Base-by-base conservation (phyloP, 1,140 invertebrate genomes). In the Amphibalanus amphitrite region DNA sequence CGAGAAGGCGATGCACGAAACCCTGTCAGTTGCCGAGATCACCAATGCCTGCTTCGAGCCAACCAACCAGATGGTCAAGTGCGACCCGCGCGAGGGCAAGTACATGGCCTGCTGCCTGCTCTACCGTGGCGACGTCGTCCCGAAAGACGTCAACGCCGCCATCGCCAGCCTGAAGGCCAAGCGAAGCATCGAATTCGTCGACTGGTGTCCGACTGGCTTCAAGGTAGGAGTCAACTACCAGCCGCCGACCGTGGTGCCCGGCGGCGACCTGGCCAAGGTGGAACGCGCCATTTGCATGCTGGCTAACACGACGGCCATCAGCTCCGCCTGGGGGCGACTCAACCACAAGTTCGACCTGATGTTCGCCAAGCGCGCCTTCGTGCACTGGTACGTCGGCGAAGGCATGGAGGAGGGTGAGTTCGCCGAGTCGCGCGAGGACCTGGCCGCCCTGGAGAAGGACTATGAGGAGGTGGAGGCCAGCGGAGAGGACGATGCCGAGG, bases 31-130 rank as follows among this genome's bases (percentile, higher is more conserved):
- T 20, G 84, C 86, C 28, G 89, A 91, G 79, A 90, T 91, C 73
- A 91, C 90, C 67, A 90, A 90, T 78, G 86, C 87, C 47, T 90
- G 89, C 80, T 91, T 91, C 77, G 89, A 92, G 75, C 88, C 89
- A 23, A 86, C 87, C 28, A 91, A 90, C 79, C 89, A 91, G 82
- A 90, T 92, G 89, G 87, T 92, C 0, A 92, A 91, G 76, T 88
- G 86, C 74, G 85, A 88, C 76, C 86, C 86, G 17, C 80, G 83
- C 59, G 79, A 84, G 70, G 86, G 86, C 59, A 87, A 87, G 77
- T 87, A 87, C 79, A 90, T 92, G 90, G 90, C 90, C 28, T 92
- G 90, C 76, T 92, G 90, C 77, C 88, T 92, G 86, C 82, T 92
- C 74, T 92, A 91, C 82, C 77, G 86, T 72, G 88, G 88, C 15